A percentile compares a stretch with the other conserved stretches of the same genome.
These are phyloP conservation scores for Pteropus alecto DNA, from an alignment of 2,113 vertebrate genomes.

Conservation along the genomic window DNA sequence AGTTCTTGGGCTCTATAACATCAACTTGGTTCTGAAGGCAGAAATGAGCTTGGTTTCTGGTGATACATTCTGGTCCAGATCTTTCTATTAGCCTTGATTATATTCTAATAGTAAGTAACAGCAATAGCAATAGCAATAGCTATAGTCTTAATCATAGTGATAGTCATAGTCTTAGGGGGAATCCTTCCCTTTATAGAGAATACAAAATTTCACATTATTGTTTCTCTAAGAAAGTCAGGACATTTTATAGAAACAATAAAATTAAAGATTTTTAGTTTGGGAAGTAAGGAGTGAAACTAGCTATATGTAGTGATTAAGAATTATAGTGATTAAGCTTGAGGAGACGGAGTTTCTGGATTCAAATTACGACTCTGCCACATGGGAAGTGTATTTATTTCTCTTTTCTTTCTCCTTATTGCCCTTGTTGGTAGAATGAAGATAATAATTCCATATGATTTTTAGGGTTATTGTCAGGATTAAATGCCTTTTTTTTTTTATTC, in stretches of 20 bases:
- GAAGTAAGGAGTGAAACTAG: neutral
- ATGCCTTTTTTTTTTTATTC: neutral
- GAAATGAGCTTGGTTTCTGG: neutral
- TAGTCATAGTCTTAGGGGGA: neutral
- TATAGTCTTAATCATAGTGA: neutral
- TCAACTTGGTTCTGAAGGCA: neutral
- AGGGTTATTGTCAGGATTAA: neutral
- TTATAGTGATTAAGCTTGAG: neutral
- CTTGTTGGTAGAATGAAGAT: neutral
- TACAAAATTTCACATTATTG: neutral
- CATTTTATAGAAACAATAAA: neutral
- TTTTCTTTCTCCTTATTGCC: neutral
- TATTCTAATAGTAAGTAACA: neutral
- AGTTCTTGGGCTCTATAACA: neutral
- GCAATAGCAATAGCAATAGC: neutral
- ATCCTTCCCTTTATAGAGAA: neutral
- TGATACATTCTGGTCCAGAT: neutral
- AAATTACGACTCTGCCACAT: neutral
- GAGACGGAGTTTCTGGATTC: neutral
- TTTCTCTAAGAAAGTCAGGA: neutral
- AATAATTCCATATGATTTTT: neutral
- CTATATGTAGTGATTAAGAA: neutral
- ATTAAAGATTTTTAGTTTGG: neutral
- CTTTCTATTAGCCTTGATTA: neutral
- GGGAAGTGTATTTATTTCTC: neutral